phyloP scores from a whole-genome alignment of 2,888 invertebrate species.

The Pediacus dermestoides region DNA sequence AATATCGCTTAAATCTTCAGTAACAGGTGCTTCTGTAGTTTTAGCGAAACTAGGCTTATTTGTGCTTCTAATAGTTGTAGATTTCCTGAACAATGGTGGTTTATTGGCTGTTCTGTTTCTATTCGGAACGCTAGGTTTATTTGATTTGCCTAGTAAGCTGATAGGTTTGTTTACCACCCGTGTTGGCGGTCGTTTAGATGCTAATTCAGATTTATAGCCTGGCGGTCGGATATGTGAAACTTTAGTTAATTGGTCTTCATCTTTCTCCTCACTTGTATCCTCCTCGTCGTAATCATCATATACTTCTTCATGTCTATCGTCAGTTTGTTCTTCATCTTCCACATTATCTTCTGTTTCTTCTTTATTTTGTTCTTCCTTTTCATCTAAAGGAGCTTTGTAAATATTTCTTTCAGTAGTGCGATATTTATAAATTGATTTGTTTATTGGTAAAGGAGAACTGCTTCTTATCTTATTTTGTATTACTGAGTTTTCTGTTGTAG shows the following conservation, averaged over 20 bases:
- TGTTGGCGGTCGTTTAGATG: conserved; percentile 8
- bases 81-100: conserved; percentile 39
- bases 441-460: conserved; percentile 16
- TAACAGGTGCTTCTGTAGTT: conserved; percentile 24
- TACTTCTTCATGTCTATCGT: conserved; percentile 5
- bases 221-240: neutral
- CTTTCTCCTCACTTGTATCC: conserved; percentile 5
- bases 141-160: conserved; percentile 5
- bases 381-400: conserved; percentile 12
- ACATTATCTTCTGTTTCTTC: conserved; percentile 17
- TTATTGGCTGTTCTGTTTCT: neutral
- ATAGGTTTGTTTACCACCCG: conserved; percentile 15
- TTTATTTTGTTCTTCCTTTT: conserved; percentile 14
- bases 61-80: conserved; percentile 20
- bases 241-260: conserved; percentile 9
- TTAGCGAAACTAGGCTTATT: conserved; percentile 19
- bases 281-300: conserved; percentile 8
- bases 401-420: conserved; percentile 22
- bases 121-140: conserved; percentile 8
- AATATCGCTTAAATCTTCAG: conserved; percentile 40
- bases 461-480: conserved; percentile 14
- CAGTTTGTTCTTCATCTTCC: conserved; percentile 17
- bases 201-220: neutral
- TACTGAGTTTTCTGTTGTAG: conserved; percentile 19
- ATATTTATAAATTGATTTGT: conserved; percentile 23